Percentiles rank a stretch among this genome's conserved stretches.
These are phyloP conservation scores for Odontocolon sp. DNA, from an alignment of 2,888 invertebrate species.

Conservation along the genomic window DNA sequence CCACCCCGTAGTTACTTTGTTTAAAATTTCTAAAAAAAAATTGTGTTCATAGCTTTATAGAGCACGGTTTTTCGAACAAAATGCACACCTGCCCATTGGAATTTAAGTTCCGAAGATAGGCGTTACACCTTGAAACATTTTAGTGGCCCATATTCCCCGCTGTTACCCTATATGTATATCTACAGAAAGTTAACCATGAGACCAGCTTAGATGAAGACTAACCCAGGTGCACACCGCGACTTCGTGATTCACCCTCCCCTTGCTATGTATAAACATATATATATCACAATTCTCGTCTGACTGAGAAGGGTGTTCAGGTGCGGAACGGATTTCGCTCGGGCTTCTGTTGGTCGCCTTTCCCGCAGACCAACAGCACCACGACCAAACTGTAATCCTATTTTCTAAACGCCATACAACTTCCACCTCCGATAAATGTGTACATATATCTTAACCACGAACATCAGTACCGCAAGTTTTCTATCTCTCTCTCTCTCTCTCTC, in stretches of 20 bases:
- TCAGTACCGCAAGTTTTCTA: too few relatives aligned
- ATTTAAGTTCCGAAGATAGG: too few relatives aligned
- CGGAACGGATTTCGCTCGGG: slow-evolving; percentile 56
- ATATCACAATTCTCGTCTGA: slow-evolving; percentile 26
- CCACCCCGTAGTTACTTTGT: background rate
- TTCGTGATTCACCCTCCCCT: background rate
- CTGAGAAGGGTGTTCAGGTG: slow-evolving; percentile 65
- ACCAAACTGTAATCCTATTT: slow-evolving; percentile 78
- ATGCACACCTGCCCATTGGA: too few relatives aligned
- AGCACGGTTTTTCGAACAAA: slow-evolving; percentile 2
- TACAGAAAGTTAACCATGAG: slow-evolving; percentile 26
- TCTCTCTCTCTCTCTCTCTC: slow-evolving; percentile 38
- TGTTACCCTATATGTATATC: background rate
- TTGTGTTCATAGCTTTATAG: too few relatives aligned
- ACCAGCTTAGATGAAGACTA: slow-evolving; percentile 40
- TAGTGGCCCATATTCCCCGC: background rate
- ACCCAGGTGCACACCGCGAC: background rate
- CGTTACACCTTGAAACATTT: too few relatives aligned
- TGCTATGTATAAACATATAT: too few relatives aligned
- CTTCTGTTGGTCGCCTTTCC: slow-evolving; percentile 27
- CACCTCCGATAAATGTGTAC: slow-evolving; percentile 57
- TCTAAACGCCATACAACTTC: slow-evolving; percentile 76
- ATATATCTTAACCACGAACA: too few relatives aligned
- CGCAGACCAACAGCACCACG: slow-evolving; percentile 35
- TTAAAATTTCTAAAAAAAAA: background rate